Conservation (phyloP, 2,797 vertebrate species). For the Phalanger gymnotis region DNA sequence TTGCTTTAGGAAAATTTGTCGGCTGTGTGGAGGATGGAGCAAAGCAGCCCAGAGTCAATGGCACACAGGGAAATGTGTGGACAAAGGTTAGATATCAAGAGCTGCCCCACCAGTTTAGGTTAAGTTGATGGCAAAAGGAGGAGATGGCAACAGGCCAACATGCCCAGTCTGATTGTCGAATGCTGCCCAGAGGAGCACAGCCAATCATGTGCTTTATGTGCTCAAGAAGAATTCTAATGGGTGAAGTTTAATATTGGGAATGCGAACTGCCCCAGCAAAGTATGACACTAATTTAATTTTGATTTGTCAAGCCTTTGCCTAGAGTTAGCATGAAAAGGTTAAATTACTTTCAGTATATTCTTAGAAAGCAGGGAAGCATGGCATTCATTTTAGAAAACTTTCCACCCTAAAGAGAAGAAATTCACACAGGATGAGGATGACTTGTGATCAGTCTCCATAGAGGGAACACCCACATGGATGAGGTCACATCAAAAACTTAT, state of each 20-base stretch:
- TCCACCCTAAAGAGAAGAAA: background rate
- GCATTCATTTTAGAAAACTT: background rate
- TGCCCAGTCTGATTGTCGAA: background rate
- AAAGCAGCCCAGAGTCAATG: background rate
- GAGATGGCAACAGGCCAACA: background rate
- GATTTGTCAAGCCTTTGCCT: background rate
- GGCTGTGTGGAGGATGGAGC: background rate
- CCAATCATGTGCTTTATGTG: background rate
- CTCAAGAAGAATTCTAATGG: background rate
- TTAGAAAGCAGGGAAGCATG: background rate
- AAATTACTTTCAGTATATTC: background rate
- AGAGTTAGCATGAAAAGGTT: background rate
- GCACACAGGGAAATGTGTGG: background rate
- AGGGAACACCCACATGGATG: background rate
- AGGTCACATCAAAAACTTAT: background rate
- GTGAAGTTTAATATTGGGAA: background rate
- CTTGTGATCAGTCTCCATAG: background rate
- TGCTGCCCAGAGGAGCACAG: background rate
- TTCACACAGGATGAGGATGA: background rate
- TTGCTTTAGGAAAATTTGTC: background rate
- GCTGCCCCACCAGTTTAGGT: background rate
- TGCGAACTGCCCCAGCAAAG: background rate
- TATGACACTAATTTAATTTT: background rate
- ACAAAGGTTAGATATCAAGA: background rate
- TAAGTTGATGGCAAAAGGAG: background rate